Base-by-base conservation (phyloP, 2,113 vertebrate genomes). In the Cepphus grylle region DNA sequence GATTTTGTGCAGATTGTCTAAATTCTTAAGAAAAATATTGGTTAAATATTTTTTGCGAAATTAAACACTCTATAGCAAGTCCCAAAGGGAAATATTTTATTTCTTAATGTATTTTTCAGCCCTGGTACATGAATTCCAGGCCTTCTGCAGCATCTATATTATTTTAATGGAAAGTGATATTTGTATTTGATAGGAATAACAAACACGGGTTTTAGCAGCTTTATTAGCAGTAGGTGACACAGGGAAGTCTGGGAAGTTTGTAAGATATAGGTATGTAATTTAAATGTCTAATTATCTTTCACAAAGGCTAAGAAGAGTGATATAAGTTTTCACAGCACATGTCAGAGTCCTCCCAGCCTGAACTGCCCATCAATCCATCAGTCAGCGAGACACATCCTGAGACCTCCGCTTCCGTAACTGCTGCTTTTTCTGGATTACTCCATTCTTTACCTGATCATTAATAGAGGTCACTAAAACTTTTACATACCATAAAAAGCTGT, bases 281-380 rank as follows among this genome's bases (percentile, higher is more conserved):
- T 93, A 92, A 82, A 83, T 65, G n/a, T 84, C 81, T 94, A 76
- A 93, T 96, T 97, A 76, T 78, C 78, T 92, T 91, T 97, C 97
- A 97, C 94, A 97, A 98, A 98, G 97, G 94, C 97, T 96, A 96
- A 95, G 96, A 94, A 98, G 97, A 98, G 95, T 96, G 83, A 97
- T 96, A 42, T 50, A 94, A 97, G 96, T 94, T 98, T 97, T 94
- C 87, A 95, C 93, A 93, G 94, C 95, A 97, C 79, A 90, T 96
- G 93, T 97, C 97, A 97, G 89, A 86, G 94, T 96, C 94, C 91
- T 96, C 93, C 94, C 93, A 95, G 84, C 95, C 96, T 67, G 77
- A 94, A 56, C 89, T 95, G 96, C 94, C 96, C 93, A 63, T 76
- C 90, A 69, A 0, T 97, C 96, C 96, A 91, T 97, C 97, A 96